Evolutionary conservation across 2,797 vertebrate genomes (phyloP).

Genomic region (Manis javanica): DNA sequence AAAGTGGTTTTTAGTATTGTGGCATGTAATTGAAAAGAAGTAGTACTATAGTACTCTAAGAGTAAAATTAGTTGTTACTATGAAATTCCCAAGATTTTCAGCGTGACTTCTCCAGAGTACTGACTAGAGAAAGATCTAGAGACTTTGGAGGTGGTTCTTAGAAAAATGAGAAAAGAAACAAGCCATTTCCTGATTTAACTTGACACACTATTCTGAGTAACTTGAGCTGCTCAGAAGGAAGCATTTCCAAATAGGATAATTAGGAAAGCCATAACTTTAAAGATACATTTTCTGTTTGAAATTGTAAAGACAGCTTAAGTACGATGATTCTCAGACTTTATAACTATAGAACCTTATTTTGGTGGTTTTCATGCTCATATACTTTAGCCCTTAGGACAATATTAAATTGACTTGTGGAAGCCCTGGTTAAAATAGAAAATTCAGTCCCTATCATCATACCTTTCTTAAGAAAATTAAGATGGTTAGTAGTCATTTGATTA

Average conservation of each 20-base stretch:
- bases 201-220: not conserved
- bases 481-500: not conserved
- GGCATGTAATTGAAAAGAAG: not conserved
- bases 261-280: constrained; percentile 9
- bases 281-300: not conserved
- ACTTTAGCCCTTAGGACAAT: not conserved
- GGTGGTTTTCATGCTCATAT: not conserved
- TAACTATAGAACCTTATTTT: not conserved
- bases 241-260: not conserved
- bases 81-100: constrained; percentile 1
- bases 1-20: not conserved
- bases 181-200: not conserved
- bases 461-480: constrained; percentile 31
- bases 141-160: not conserved
- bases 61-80: constrained; percentile 1
- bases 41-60: not conserved
- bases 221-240: not conserved
- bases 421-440: constrained; percentile 27
- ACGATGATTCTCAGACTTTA: not conserved
- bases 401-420: not conserved
- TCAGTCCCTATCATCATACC: not conserved
- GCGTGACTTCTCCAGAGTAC: not conserved
- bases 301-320: not conserved
- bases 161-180: constrained; percentile 34
- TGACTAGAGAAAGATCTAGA: not conserved